phyloP scores from a whole-genome alignment of 2,888 invertebrate species.

The Lochmaea crataegi region DNA sequence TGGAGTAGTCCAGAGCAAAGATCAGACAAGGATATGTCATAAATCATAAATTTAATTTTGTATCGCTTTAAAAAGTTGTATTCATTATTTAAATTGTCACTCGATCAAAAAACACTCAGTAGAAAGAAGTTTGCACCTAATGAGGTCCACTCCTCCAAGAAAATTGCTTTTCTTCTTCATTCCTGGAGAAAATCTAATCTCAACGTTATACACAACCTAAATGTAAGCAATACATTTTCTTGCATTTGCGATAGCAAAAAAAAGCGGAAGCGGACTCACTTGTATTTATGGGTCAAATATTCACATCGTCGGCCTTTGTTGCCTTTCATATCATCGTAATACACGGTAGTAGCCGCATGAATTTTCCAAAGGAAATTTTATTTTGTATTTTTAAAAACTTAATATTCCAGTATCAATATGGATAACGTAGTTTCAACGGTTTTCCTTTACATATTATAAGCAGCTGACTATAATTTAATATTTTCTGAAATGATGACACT shows the following conservation, averaged over 20 bases:
- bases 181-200: constrained; percentile 33
- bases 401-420: too few species aligned
- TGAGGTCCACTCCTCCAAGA: constrained; percentile 33
- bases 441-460: too few species aligned
- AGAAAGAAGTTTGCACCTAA: constrained; percentile 13
- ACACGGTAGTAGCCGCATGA: not conserved
- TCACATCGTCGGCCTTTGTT: constrained; percentile 41
- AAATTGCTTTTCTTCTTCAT: constrained; percentile 35
- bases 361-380: not conserved
- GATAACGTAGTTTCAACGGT: too few species aligned
- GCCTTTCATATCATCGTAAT: constrained; percentile 32
- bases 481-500: too few species aligned
- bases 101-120: constrained; percentile 21
- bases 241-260: constrained; percentile 42
- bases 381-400: too few species aligned
- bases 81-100: constrained; percentile 20
- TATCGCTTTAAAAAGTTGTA: not conserved
- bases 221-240: constrained; percentile 43
- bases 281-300: constrained; percentile 48
- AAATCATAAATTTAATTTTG: not conserved
- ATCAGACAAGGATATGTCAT: too few species aligned
- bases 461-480: too few species aligned
- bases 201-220: constrained; percentile 36
- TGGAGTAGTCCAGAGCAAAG: too few species aligned
- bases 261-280: constrained; percentile 39